Evolutionary conservation across 2,797 vertebrate species (phyloP), one percentile per base, ranked within the genome.

Genomic region (Pangasius djambal): DNA sequence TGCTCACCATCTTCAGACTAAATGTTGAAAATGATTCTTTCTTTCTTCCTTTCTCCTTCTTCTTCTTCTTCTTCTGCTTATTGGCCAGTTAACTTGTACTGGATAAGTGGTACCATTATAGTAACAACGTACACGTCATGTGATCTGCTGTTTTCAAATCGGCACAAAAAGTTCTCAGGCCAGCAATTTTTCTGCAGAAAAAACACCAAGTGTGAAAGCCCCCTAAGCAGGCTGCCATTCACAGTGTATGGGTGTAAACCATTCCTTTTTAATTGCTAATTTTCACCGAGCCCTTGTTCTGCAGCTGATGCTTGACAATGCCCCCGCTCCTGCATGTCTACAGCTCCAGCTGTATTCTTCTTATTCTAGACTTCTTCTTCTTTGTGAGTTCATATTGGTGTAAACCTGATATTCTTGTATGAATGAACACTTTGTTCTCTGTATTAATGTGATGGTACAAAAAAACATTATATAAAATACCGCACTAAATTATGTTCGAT

Each of bases 401-500:
- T 0, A 8, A 9, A 34, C 34, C 37, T 25, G 44, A 82, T 61
- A 65, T n/a, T 65, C 59, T 44, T 65, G 25, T n/a, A 20, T 20
- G 15, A 50, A n/a, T 67, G 15, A 63, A 50, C 37, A 67, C 25
- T 81, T 81, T 59, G 28, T 67, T 20, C 61, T 83, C 12, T 31
- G 25, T 67, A 59, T 57, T 79, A n/a, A 37, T 83, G 6, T 50
- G 16, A 48, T 65, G 40, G 25, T 67, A 16, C 59, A 37, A 82
- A 25, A 59, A 83, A 40, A 18, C 31, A 37, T 57, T 82, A 40
- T n/a, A 61, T 50, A n/a, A 31, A 82, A 34, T 22, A 48, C 52
- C 50, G 40, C 6, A 34, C 15, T 74, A 37, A 79, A 85, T 59
- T 9, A 57, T 16, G 13, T 85, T 81, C 63, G 34, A 90, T 86